These are phyloP conservation scores for Neodiprion fabricii DNA, from an alignment of 1,140 invertebrate genomes.

Conservation along the genomic window DNA sequence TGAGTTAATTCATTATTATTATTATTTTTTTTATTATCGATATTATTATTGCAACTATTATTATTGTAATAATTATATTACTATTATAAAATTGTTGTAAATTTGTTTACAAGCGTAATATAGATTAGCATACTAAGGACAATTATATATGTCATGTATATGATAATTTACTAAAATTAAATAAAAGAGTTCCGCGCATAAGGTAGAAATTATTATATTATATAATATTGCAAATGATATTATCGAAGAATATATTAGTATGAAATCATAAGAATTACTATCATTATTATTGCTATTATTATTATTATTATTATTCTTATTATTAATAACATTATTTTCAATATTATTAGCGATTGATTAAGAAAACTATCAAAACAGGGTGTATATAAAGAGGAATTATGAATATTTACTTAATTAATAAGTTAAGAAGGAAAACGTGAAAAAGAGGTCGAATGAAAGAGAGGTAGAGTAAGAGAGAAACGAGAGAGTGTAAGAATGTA, in stretches of 20 bases:
- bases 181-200: conserved; percentile 1
- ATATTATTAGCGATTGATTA: neutral
- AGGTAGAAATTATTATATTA: conserved; percentile 4
- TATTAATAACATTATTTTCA: neutral
- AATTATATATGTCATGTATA: neutral
- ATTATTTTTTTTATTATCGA: too few species aligned
- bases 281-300: too few species aligned
- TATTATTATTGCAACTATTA: too few species aligned
- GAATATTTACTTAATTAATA: conserved; percentile 60
- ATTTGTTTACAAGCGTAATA: neutral
- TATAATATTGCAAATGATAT: neutral
- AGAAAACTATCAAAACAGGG: conserved; percentile 45
- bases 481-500: neutral
- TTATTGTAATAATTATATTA: neutral
- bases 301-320: conserved; percentile 1
- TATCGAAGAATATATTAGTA: neutral
- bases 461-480: conserved; percentile 8
- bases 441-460: neutral
- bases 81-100: neutral
- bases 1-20: too few species aligned
- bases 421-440: conserved; percentile 23
- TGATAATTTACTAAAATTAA: conserved; percentile 6
- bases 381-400: conserved; percentile 56
- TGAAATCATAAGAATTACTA: neutral
- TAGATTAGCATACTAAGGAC: neutral